Evolutionary conservation across 2,797 vertebrate genomes (phyloP), one percentile per base, ranked within the genome.

Genomic region (Synanceia verrucosa): DNA sequence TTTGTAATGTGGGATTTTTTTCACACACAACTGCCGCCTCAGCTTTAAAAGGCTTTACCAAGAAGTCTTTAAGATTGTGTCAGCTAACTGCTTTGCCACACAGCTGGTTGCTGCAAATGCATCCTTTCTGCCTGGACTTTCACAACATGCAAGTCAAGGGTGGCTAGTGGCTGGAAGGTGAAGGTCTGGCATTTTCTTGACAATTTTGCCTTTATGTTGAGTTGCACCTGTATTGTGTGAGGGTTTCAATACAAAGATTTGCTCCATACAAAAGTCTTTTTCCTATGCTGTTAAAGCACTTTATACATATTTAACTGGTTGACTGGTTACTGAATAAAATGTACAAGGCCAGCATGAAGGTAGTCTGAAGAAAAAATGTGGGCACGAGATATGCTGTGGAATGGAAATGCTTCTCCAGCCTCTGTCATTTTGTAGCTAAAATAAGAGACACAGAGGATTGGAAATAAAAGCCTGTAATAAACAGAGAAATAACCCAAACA

Each of bases 11-110:
- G 55, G 53, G 29, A 86, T 86, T 89, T 43, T 59, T 72, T 70
- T 64, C 39, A 81, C 86, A 82, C 88, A 90, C 92, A 93, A 94
- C 88, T 60, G 76, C 78, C 57, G 92, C 94, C 93, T 94, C 93
- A 91, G 94, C 92, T 94, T 94, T 87, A 96, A 95, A 95, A 95
- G 94, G 93, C 93, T 93, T 92, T 93, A 93, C 96, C 92, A 92
- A 87, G 64, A 78, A 68, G 52, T 71, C 68, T 73, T 68, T 26
- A 64, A 68, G 71, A 79, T 37, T 55, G 64, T 67, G 77, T 81
- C 76, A 69, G 59, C 66, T 41, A 28, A 57, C 65, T 41, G 48
- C 52, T 48, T 78, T 81, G 26, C 18, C 70, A 52, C 72, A 57
- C 73, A 70, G 78, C 66, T 72, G 71, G 75, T 69, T 61, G 70